Percentiles rank a stretch among this genome's conserved stretches.
phyloP scores from a whole-genome alignment of 2,888 invertebrate genomes.

The Drosophila tripunctata region DNA sequence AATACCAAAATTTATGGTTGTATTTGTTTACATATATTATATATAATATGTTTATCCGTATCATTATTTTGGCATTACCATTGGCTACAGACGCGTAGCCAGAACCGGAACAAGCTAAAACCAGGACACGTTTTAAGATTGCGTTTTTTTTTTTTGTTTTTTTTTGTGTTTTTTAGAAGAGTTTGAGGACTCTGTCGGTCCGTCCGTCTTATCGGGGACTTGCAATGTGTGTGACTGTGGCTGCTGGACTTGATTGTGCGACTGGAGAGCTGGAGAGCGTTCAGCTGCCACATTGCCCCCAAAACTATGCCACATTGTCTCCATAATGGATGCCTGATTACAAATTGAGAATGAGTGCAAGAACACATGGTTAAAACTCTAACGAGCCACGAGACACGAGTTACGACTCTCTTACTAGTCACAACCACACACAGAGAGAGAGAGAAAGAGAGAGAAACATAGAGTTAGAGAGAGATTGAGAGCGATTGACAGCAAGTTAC shows the following conservation, averaged over 20 bases:
- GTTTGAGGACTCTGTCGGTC: too few relatives aligned
- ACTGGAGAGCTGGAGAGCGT: slow-evolving; percentile 37
- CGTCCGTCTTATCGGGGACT: slow-evolving; percentile 59
- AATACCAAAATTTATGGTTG: too few relatives aligned
- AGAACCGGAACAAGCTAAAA: slow-evolving; percentile 63
- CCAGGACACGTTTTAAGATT: slow-evolving; percentile 59
- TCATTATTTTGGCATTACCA: slow-evolving; percentile 50
- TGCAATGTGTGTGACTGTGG: slow-evolving; percentile 62
- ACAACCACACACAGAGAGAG: too few relatives aligned
- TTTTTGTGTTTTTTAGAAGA: too few relatives aligned
- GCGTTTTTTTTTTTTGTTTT: too few relatives aligned
- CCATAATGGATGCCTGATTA: slow-evolving; percentile 65
- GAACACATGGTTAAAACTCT: slow-evolving; percentile 60
- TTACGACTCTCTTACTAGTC: slow-evolving; percentile 9
- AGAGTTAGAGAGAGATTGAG: slow-evolving; percentile 19
- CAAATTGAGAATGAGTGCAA: slow-evolving; percentile 48
- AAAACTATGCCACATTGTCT: slow-evolving; percentile 61
- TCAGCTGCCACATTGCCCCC: slow-evolving; percentile 39
- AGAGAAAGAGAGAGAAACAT: neutral
- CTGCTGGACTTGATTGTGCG: slow-evolving; percentile 66
- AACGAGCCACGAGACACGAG: slow-evolving; percentile 46
- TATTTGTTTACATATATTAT: neutral
- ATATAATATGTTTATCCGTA: slow-evolving; percentile 13
- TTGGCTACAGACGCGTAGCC: slow-evolving; percentile 58
- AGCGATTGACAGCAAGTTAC: too few relatives aligned